Percentiles rank a stretch among this genome's conserved stretches.
phyloP scores from a whole-genome alignment of 1,140 invertebrate species.

The Penaeus chinensis region DNA sequence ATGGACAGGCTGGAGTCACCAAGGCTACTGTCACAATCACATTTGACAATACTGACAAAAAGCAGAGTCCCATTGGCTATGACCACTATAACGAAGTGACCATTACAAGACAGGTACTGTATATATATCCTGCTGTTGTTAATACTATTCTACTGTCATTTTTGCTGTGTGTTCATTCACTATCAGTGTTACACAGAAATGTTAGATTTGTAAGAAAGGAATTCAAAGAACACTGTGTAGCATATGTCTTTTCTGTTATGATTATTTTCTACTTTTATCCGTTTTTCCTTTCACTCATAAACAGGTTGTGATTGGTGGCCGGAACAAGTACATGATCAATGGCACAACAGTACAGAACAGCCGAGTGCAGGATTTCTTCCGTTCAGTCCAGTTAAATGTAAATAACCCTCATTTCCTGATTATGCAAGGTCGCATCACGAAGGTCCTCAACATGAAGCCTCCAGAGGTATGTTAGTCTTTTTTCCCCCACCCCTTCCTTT shows the following conservation, averaged over 20 bases:
- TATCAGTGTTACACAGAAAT: too few relatives aligned
- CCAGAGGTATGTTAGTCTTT: conserved; percentile 78
- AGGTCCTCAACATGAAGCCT: conserved; percentile 99
- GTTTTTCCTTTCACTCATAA: conserved; percentile 42
- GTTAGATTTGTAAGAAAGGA: too few relatives aligned
- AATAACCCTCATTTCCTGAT: conserved; percentile 99
- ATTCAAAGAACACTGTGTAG: too few relatives aligned
- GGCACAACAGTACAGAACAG: conserved; percentile 90
- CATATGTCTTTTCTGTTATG: background rate
- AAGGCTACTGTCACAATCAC: conserved; percentile 96
- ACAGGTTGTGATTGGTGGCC: conserved; percentile 75
- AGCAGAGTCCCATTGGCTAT: conserved; percentile 90
- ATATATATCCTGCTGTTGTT: background rate
- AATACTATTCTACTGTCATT: too few relatives aligned
- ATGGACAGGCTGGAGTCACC: conserved; percentile 94
- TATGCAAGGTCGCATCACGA: conserved; percentile 99
- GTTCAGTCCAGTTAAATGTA: conserved; percentile 96
- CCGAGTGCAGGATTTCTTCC: conserved; percentile 92
- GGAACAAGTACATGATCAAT: conserved; percentile 95
- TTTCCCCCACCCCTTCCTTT: background rate
- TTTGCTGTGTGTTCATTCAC: too few relatives aligned
- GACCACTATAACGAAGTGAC: conserved; percentile 93
- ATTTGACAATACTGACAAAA: conserved; percentile 92
- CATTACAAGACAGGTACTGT: conserved; percentile 85
- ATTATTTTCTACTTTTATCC: conserved; percentile 18